Base-by-base conservation (phyloP, 92 coral and sea anemone species). In the Palythoa grandiflora region DNA sequence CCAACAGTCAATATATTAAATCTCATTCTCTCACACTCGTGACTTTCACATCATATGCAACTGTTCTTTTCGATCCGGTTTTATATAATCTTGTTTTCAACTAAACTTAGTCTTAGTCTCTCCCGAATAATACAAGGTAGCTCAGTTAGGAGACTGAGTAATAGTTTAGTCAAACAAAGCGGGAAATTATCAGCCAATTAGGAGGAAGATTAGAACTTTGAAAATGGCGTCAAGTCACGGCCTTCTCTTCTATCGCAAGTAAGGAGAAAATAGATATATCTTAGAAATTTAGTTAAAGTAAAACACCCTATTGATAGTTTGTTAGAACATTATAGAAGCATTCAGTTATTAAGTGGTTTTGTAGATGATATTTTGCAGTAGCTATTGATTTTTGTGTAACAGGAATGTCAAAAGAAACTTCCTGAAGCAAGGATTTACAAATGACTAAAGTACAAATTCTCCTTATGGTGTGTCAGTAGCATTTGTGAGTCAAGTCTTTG, bases 161-260 rank as follows among this genome's bases (percentile, higher is more conserved):
- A 15, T 11, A 15, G 17, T 11, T 9, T 55, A 55, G 28, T 28
- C 28, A 28, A 13, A 44, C 78, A 74, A 74, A 74, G 78, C 78
- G 55, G 78, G 65, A 38, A 57, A 10, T 3, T 21, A 6, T 63
- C 14, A 79, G n/a, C 84, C 84, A 79, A 79, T 79, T 59, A 79
- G n/a, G 38, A 79, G 72, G 10, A 48, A 61, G 84, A 61, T 57
- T 35, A 20, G 13, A 79, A 47, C 84, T 79, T 79, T 79, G 73
- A 79, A 59, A 79, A 79, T 79, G 84, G 84, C 84, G 84, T 79
- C 84, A 38, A 40, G 50, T 36, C 50, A 9, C 6, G 3, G 14
- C 13, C 16, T 48, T 17, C 36, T 52, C 3, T 28, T 48, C 37
- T 19, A 12, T 13, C 5, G 36, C 16, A 40, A 17, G 73, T 38